Evolutionary conservation across 2,888 invertebrate species (phyloP), one percentile per base, ranked within the genome.

Genomic region (Dysmachus trigonus): DNA sequence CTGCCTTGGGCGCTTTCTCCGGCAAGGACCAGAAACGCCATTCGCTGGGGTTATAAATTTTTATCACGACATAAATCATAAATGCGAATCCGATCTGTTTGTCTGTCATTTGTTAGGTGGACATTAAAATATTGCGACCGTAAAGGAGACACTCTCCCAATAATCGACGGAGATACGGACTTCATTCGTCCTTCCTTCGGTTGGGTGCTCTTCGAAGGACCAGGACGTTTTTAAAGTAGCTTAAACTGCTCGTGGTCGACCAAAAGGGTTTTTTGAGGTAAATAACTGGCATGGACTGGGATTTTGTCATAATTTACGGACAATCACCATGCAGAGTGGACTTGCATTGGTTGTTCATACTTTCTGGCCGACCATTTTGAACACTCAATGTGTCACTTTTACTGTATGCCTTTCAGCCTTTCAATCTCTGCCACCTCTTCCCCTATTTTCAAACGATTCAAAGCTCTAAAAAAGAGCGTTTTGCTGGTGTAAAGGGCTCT

Each of bases 61-160:
- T 85, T 85, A 85, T 85, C 76, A 77, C 77, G n/a, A 53, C 76
- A 85, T 85, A 85, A 85, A 85, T 85, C 85, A 85, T 85, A 85
- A 85, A 85, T 85, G 76, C 35, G 85, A 85, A 85, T 85, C 85
- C 77, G 76, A 85, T 85, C 76, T 85, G 77, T 85, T 85, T 85
- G 85, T 85, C 38, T 76, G 76, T 76, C 85, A 85, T 85, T 85
- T 85, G 85, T 85, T 85, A 85, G 51, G 31, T 74, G 74, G 30
- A 76, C 74, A 85, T 74, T 74, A 85, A 53, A 74, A 74, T 85
- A 85, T 83, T 83, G 83, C 27, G 83, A 41, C 72, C 41, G 31
- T 85, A 74, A 74, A 76, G 74, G 27, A 53, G 74, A 84, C 41
- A 30, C 31, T 41, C 15, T 53, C 35, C 62, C 53, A n/a, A 53